Evolutionary conservation across 2,888 invertebrate genomes (phyloP).

Genomic region (Eucriotettix oculatus): DNA sequence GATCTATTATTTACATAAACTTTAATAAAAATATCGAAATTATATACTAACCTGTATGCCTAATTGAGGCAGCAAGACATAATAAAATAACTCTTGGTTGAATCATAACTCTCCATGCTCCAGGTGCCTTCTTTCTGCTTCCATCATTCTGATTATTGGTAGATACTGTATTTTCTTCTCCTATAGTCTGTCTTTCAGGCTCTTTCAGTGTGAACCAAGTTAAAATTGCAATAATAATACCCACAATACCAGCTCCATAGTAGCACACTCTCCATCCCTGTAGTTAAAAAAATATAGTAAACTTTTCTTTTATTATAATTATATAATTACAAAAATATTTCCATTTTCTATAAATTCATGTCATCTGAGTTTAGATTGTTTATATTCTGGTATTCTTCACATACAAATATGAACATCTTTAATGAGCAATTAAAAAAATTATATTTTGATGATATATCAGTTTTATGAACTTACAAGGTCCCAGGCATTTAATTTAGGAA

Average conservation of each 20-base stretch:
- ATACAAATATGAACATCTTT: background rate
- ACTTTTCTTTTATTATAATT: too few relatives aligned
- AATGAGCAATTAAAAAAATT: too few relatives aligned
- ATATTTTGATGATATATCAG: too few relatives aligned
- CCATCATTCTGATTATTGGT: constrained; percentile 17
- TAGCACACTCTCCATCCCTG: constrained; percentile 75
- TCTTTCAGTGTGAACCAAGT: constrained; percentile 62
- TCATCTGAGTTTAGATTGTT: too few relatives aligned
- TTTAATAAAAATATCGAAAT: background rate
- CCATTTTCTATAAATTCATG: too few relatives aligned
- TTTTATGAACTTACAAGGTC: constrained; percentile 38
- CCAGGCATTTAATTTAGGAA: constrained; percentile 57
- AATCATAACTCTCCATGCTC: constrained; percentile 57
- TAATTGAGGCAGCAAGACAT: constrained; percentile 72
- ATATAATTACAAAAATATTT: too few relatives aligned
- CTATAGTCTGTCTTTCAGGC: constrained; percentile 57
- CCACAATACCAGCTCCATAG: constrained; percentile 60
- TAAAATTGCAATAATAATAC: constrained; percentile 49
- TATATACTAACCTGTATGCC: constrained; percentile 56
- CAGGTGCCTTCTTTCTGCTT: constrained; percentile 30
- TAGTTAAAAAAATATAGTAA: constrained; percentile 2
- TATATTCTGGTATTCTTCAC: too few relatives aligned
- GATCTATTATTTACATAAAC: background rate
- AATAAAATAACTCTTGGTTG: constrained; percentile 65
- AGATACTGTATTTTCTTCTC: constrained; percentile 35